phyloP scores from a whole-genome alignment of 2,113 vertebrate genomes.

The Lanius ludovicianus region DNA sequence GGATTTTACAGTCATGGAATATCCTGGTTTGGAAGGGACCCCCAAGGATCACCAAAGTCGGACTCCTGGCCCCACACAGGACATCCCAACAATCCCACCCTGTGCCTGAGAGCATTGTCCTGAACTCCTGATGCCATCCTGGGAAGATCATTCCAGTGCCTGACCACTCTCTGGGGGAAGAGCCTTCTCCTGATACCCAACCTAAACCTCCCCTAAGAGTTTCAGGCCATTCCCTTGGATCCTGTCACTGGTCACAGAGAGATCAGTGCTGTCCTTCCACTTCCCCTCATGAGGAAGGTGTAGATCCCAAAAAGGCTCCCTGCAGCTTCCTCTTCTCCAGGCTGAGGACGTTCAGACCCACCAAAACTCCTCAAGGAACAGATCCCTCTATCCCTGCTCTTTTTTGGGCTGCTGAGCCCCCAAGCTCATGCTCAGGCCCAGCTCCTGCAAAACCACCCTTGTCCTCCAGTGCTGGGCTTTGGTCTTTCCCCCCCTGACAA shows the following conservation, averaged over 20 bases:
- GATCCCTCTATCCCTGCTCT: too few relatives aligned
- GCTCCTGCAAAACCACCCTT: background rate
- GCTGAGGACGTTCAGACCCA: background rate
- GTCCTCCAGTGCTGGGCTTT: background rate
- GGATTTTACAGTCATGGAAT: background rate
- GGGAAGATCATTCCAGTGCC: background rate
- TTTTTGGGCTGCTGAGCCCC: background rate
- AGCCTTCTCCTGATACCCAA: background rate
- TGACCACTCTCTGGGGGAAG: background rate
- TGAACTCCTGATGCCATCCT: background rate
- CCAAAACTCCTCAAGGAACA: background rate
- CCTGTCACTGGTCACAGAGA: background rate
- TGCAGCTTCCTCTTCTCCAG: background rate
- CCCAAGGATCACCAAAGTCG: background rate
- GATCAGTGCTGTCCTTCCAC: background rate
- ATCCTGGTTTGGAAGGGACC: background rate
- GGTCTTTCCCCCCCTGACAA: accelerated
- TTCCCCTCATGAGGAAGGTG: background rate
- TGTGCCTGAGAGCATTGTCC: accelerated
- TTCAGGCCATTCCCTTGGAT: background rate
- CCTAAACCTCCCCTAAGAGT: background rate
- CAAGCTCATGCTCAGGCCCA: background rate
- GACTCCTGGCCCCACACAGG: background rate
- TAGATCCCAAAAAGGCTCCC: background rate
- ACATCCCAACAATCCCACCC: background rate